Evolutionary conservation across 2,888 invertebrate species (phyloP).

Genomic region (Macrosoma leucophasiata): DNA sequence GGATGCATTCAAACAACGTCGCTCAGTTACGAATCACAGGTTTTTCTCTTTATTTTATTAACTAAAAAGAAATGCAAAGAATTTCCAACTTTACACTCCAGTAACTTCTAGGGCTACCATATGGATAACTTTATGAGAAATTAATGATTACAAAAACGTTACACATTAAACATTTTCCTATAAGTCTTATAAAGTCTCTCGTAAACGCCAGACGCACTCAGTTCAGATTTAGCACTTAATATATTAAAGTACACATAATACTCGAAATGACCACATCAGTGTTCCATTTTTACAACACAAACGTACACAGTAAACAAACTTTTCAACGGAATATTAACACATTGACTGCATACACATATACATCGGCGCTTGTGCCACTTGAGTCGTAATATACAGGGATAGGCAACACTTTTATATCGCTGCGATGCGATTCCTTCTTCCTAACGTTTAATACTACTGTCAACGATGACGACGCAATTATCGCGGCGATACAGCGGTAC

Average conservation of each 20-base stretch:
- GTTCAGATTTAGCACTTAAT: constrained; percentile 64
- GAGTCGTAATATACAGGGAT: too few species aligned
- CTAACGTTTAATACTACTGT: too few species aligned
- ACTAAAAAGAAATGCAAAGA: constrained; percentile 74
- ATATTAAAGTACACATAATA: constrained; percentile 49
- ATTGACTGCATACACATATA: constrained; percentile 24
- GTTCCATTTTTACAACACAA: constrained; percentile 7
- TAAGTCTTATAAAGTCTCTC: constrained; percentile 73
- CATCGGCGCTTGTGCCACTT: too few species aligned
- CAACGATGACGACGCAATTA: too few species aligned
- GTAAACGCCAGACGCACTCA: constrained; percentile 52
- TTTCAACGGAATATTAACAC: constrained; percentile 11
- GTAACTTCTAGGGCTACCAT: constrained; percentile 68
- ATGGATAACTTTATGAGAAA: constrained; percentile 66
- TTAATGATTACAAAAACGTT: constrained; percentile 73
- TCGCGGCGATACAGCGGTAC: too few species aligned
- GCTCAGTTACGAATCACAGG: constrained; percentile 65
- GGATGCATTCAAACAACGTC: constrained; percentile 40
- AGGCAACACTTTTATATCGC: too few species aligned
- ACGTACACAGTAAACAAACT: constrained; percentile 29
- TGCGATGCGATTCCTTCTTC: too few species aligned
- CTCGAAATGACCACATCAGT: too few species aligned
- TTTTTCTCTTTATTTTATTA: constrained; percentile 65
- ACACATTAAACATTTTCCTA: constrained; percentile 72
- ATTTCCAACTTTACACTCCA: constrained; percentile 66